Percentiles rank a stretch among this genome's conserved stretches.
Conservation (phyloP, 2,797 vertebrate species). For the Semotilus atromaculatus region DNA sequence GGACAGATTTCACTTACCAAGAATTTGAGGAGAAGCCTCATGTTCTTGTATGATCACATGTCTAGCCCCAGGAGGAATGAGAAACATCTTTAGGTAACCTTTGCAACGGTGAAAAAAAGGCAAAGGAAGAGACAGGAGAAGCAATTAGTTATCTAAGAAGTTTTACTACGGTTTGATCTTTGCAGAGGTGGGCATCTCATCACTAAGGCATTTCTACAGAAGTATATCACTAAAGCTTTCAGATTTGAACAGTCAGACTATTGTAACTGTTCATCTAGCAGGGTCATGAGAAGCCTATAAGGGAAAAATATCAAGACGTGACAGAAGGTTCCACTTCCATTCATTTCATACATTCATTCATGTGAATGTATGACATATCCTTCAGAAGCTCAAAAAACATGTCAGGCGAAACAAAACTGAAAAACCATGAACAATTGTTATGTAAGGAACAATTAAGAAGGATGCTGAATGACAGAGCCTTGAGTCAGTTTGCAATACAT, state of each 20-base stretch:
- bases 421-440: background rate
- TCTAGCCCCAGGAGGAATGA: slow-evolving; percentile 95
- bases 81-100: slow-evolving; percentile 99
- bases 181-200: slow-evolving; percentile 79
- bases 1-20: slow-evolving; percentile 88
- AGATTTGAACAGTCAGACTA: slow-evolving; percentile 35
- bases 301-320: slow-evolving; percentile 61
- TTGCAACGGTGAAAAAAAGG: slow-evolving; percentile 77
- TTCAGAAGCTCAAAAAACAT: slow-evolving; percentile 1
- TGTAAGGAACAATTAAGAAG: slow-evolving; percentile 11
- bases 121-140: slow-evolving; percentile 83
- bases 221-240: slow-evolving; percentile 62
- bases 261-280: slow-evolving; percentile 46
- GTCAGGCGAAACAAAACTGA: background rate
- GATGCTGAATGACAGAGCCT: slow-evolving; percentile 61
- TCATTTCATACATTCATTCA: slow-evolving; percentile 39
- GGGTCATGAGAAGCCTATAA: slow-evolving; percentile 51
- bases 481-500: slow-evolving; percentile 62
- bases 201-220: slow-evolving; percentile 59
- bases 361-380: slow-evolving; percentile 13
- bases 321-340: slow-evolving; percentile 60
- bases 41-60: slow-evolving; percentile 98
- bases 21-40: slow-evolving; percentile 96
- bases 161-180: slow-evolving; percentile 49
- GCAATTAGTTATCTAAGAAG: slow-evolving; percentile 73